Base-by-base conservation (phyloP, 2,797 vertebrate species). In the Poeciliopsis turneri region DNA sequence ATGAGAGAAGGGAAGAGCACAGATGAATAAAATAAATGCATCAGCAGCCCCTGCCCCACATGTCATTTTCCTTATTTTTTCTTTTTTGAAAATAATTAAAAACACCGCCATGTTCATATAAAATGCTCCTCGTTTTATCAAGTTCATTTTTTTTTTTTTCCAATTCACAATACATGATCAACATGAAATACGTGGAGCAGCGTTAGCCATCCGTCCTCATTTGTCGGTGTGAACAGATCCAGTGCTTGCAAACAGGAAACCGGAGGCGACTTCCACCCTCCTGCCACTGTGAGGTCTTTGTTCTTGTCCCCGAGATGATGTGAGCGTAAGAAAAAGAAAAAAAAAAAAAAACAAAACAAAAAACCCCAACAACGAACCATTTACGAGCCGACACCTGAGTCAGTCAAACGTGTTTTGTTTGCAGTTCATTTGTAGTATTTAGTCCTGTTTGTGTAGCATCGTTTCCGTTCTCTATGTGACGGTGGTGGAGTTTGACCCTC, bases 401-500 rank as follows among this genome's bases (percentile, higher is more conserved):
- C 85, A 78, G 66, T 75, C 61, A 46, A 64, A 30, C 57, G 47
- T 45, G 30, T n/a, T 82, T 75, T 30, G 3, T 75, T 84, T 76
- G 78, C 74, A 78, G 85, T 89, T 82, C 78, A 30, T 10, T 41
- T 41, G 66, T 82, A 16, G 3, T 74, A 51, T 57, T 78, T 36
- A 66, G 82, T 85, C 77, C 49, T 74, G 28, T 81, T 43, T 0
- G 20, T 74, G 72, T 5, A 2, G 46, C 69, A 0, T 25, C 69
- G 20, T 66, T 39, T 43, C 59, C 64, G 1, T 16, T 36, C 28
- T 82, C 86, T 96, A 96, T 91, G 95, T 92, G 79, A 97, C 95
- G 0, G 97, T 96, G 77, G 97, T 94, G 80, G 96, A 95, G 92
- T 93, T 97, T 87, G 97, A 95, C 82, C 95, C 96, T 87, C 97